Percentiles rank a stretch among this genome's conserved stretches.
phyloP scores from a whole-genome alignment of 2,113 vertebrate genomes.

The Semicossyphus pulcher region DNA sequence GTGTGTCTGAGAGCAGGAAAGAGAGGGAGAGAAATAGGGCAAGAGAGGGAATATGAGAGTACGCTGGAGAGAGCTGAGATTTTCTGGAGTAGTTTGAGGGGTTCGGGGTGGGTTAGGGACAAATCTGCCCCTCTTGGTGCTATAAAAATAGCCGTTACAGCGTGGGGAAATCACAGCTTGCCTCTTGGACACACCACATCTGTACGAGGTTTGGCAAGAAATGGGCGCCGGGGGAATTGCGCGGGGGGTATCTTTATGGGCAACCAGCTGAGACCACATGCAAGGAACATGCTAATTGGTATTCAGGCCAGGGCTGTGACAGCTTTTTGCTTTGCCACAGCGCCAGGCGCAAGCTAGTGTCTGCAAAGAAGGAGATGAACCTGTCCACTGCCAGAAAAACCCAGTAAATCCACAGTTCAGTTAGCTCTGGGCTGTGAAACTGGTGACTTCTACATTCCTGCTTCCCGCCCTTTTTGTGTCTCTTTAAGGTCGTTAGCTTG shows the following conservation, averaged over 20 bases:
- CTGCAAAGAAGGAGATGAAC: slow-evolving; percentile 48
- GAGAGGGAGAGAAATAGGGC: slow-evolving; percentile 28
- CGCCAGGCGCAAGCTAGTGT: slow-evolving; percentile 43
- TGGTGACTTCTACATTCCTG: slow-evolving; percentile 3
- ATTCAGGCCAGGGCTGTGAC: slow-evolving; percentile 69
- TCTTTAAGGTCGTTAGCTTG: slow-evolving; percentile 8
- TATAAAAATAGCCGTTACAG: slow-evolving; percentile 60
- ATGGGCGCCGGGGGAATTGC: slow-evolving; percentile 46
- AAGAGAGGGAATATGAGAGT: slow-evolving; percentile 19
- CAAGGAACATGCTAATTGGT: slow-evolving; percentile 77
- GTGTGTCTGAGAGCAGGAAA: not conserved
- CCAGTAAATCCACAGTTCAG: slow-evolving; percentile 53
- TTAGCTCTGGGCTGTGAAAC: slow-evolving; percentile 44
- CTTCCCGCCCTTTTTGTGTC: not conserved
- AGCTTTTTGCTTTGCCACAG: slow-evolving; percentile 65
- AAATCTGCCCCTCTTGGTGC: slow-evolving; percentile 29
- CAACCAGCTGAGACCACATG: slow-evolving; percentile 78
- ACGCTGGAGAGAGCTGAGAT: slow-evolving; percentile 33
- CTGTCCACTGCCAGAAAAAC: slow-evolving; percentile 41
- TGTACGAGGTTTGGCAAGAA: slow-evolving; percentile 50
- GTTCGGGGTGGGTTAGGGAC: slow-evolving; percentile 44
- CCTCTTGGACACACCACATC: slow-evolving; percentile 59
- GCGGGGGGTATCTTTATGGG: slow-evolving; percentile 47
- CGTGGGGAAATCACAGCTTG: slow-evolving; percentile 60
- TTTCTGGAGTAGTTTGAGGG: slow-evolving; percentile 41